Evolutionary conservation across 2,797 vertebrate genomes (phyloP).

Genomic region (Xenopus petersii): DNA sequence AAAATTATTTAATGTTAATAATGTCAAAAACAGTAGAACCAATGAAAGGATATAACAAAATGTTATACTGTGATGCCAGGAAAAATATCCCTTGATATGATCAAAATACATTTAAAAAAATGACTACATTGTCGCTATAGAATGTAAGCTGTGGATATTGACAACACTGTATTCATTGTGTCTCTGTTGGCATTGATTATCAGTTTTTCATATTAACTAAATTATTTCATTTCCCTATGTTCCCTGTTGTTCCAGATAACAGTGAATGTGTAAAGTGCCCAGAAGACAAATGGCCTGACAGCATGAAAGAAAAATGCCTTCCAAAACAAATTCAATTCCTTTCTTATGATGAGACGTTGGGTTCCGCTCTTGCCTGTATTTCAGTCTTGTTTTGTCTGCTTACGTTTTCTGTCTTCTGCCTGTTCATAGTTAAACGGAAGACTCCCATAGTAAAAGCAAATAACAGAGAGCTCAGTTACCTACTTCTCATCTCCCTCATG

Average conservation of each 20-base stretch:
- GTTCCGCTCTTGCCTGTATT: slow-evolving; percentile 14
- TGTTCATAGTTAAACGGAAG: slow-evolving; percentile 28
- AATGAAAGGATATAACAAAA: no score
- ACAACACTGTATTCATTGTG: no score
- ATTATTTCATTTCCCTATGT: no score
- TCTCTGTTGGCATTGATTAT: no score
- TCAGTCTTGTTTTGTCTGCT: slow-evolving; percentile 20
- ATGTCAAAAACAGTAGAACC: no score
- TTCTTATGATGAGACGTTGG: slow-evolving; percentile 24
- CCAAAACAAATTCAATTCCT: slow-evolving; percentile 37
- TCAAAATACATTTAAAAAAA: no score
- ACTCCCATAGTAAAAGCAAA: slow-evolving; percentile 39
- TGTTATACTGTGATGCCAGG: no score
- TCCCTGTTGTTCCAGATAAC: slow-evolving; percentile 13
- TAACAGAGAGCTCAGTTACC: background rate
- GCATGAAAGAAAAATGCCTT: slow-evolving; percentile 19
- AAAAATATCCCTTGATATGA: no score
- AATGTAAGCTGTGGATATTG: no score
- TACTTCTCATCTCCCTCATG: slow-evolving; percentile 28
- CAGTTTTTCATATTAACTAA: no score
- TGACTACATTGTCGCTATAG: no score
- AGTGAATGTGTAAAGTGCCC: slow-evolving; percentile 31
- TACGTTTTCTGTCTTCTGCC: slow-evolving; percentile 23
- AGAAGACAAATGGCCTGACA: slow-evolving; percentile 30
- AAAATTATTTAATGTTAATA: no score